Evolutionary conservation across 2,113 vertebrate genomes (phyloP).

Genomic region (Psilopogon haemacephalus): DNA sequence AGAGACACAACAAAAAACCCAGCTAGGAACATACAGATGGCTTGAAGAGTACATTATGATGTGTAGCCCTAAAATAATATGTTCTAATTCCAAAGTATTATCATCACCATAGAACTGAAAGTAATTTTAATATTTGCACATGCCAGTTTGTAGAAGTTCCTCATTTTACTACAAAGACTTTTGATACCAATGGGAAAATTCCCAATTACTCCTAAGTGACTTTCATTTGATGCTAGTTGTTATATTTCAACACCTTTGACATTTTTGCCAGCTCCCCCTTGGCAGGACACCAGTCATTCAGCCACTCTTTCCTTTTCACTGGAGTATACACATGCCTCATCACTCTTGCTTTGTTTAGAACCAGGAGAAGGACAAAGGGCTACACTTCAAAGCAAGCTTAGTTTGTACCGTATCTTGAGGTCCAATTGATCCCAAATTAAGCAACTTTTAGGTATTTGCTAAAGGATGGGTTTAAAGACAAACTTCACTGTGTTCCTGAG

Average conservation of each 20-base stretch:
- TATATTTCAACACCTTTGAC: fast-evolving
- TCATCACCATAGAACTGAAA: neutral
- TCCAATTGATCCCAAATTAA: neutral
- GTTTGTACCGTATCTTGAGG: neutral
- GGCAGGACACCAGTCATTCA: neutral
- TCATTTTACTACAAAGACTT: neutral
- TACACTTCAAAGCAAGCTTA: neutral
- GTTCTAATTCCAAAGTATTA: neutral
- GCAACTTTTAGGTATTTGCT: neutral
- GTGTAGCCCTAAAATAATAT: neutral
- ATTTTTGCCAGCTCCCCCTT: neutral
- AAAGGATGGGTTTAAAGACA: neutral
- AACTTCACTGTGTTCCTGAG: neutral
- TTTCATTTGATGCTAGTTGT: neutral
- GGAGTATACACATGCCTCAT: neutral
- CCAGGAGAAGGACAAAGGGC: neutral
- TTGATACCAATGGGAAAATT: neutral
- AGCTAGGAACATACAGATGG: neutral
- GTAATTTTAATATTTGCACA: neutral
- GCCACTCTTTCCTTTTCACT: neutral
- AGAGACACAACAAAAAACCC: neutral
- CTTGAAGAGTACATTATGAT: neutral
- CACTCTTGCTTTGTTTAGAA: neutral
- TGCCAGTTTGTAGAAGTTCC: neutral
- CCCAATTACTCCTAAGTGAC: neutral